Evolutionary conservation across 2,797 vertebrate species (phyloP), one percentile per base, ranked within the genome.

Genomic region (Hydrocynus forskahlii): DNA sequence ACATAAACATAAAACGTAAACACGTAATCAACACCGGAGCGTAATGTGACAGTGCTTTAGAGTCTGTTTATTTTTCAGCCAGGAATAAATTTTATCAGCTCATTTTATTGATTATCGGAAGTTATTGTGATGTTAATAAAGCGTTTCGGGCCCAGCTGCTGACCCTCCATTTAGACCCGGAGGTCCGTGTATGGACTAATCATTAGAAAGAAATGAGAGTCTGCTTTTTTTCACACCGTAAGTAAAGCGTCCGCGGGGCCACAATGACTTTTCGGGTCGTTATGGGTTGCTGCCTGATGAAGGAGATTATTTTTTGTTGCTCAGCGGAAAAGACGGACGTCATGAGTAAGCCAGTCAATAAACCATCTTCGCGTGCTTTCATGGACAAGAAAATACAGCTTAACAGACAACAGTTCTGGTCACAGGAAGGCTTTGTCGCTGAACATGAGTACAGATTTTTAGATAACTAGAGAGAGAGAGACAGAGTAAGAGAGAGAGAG

Each of bases 331-430:
- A 55, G 16, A 25, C 7, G 21, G 19, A 40, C 64, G 12, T 57
- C 9, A 40, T 38, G 35, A 1, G 48, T 2, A 50, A 85, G 45
- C 29, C 19, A 25, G 83, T 88, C 85, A 87, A 86, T 87, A 84
- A 21, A 16, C 68, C 69, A 54, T 78, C 75, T 85, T 75, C 23
- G 40, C 48, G 74, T 21, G 57, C 60, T 83, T 50, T 43, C 80
- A 80, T 88, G 79, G 57, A 83, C 81, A 86, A 74, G n/a, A 86
- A 86, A 85, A 86, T 75, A 66, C 69, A 4, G 14, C 69, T 83
- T 50, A 72, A 71, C 64, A 60, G 69, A 81, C 62, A 82, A 52
- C 66, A 50, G 84, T 76, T 72, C 66, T 23, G 80, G 74, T 85
- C 86, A 85, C 79, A 77, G 52, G 48, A 48, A 25, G 50, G 64